Evolutionary conservation across 2,797 vertebrate genomes (phyloP).

Genomic region (Bradypus variegatus): DNA sequence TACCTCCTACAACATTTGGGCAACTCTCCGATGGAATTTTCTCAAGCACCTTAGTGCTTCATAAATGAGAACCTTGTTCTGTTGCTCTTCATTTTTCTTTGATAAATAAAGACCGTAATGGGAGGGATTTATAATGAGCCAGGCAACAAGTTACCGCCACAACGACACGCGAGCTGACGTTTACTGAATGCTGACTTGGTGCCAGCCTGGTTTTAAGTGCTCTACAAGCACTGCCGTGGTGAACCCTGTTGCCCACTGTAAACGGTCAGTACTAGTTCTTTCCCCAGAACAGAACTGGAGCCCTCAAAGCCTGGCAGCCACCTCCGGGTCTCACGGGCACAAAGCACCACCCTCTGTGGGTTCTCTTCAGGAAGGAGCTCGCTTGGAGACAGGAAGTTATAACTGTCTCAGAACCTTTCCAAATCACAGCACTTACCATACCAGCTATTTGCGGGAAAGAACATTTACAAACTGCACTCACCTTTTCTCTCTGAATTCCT

Average conservation of each 20-base stretch:
- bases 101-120: background rate
- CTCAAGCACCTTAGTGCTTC: background rate
- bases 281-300: no score
- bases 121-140: background rate
- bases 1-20: no score
- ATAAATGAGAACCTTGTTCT: accelerated
- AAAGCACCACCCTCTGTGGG: accelerated
- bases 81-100: background rate
- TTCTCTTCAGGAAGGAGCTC: accelerated
- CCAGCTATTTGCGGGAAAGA: background rate
- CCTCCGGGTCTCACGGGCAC: background rate
- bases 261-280: accelerated
- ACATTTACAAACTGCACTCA: slow-evolving; percentile 23
- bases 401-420: accelerated
- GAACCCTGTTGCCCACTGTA: accelerated
- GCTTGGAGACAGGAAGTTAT: background rate
- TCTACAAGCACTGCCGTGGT: accelerated
- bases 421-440: accelerated
- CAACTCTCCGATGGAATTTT: background rate
- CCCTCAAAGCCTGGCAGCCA: background rate
- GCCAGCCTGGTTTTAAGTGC: no score
- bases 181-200: accelerated
- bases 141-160: accelerated
- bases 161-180: accelerated
- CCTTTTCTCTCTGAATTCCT: slow-evolving; percentile 74